Percentiles rank a stretch among this genome's conserved stretches.
Evolutionary conservation across 1,140 invertebrate genomes (phyloP).

Genomic region (Dendrolimus punctatus): DNA sequence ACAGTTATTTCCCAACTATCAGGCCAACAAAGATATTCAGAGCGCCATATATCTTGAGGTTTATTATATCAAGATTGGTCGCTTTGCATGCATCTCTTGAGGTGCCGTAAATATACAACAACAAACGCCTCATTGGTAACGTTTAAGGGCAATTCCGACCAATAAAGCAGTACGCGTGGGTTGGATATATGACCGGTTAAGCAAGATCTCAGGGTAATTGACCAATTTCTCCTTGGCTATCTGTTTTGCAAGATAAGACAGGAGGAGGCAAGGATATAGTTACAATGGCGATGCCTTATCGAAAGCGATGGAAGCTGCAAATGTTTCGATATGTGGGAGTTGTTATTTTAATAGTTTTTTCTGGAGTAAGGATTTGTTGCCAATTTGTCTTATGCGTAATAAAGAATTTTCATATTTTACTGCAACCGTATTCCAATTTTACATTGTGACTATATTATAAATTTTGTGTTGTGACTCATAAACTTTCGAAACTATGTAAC

Average conservation of each 20-base stretch:
- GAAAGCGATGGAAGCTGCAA: constrained; percentile 32
- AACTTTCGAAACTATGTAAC: not conserved
- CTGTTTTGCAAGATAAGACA: not conserved
- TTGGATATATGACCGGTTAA: constrained; percentile 33
- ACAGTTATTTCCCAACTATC: too few species aligned
- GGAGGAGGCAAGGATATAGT: not conserved
- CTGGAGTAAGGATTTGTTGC: constrained; percentile 17
- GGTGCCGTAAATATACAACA: constrained; percentile 57
- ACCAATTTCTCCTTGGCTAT: not conserved
- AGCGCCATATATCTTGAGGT: constrained; percentile 38
- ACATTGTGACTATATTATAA: too few species aligned
- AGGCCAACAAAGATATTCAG: constrained; percentile 13
- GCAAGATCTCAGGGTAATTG: constrained; percentile 19
- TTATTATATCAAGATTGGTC: constrained; percentile 35
- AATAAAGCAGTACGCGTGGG: constrained; percentile 62
- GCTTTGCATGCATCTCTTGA: constrained; percentile 38
- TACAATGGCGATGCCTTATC: constrained; percentile 10
- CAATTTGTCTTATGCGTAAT: not conserved
- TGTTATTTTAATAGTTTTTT: constrained; percentile 48
- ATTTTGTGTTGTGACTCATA: not conserved
- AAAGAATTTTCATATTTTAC: too few species aligned
- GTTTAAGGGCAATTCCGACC: constrained; percentile 61
- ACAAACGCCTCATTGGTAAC: constrained; percentile 59
- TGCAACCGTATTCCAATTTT: too few species aligned
- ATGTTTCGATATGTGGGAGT: constrained; percentile 39